Evolutionary conservation across 2,797 vertebrate species (phyloP).

Genomic region (Tympanoctomys barrerae): DNA sequence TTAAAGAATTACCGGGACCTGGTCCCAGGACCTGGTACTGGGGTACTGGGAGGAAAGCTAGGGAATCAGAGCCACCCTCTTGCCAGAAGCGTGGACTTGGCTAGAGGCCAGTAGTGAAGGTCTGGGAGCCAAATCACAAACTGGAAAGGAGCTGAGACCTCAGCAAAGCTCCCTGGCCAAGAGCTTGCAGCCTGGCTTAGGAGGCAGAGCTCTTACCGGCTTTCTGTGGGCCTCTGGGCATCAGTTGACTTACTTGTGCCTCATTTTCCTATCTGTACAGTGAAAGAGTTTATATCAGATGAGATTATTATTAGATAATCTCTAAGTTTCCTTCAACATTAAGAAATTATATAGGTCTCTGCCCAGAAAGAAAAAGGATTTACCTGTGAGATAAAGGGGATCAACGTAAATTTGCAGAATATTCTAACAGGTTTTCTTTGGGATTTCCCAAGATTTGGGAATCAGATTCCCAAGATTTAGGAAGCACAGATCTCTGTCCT

Average conservation of each 20-base stretch:
- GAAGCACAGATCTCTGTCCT: constrained; percentile 52
- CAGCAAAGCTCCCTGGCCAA: neutral
- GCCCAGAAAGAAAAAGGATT: constrained; percentile 24
- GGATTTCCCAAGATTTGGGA: too few relatives aligned
- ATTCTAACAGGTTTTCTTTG: too few relatives aligned
- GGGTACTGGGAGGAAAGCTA: neutral
- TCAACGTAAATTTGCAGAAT: neutral
- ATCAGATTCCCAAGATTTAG: constrained; percentile 18
- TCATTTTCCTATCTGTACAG: constrained; percentile 35
- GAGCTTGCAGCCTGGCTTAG: neutral
- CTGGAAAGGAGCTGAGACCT: constrained; percentile 21
- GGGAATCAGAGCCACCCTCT: neutral
- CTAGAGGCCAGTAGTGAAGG: neutral
- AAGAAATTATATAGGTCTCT: neutral
- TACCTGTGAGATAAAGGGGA: neutral
- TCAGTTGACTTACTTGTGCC: constrained; percentile 15
- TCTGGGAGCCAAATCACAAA: neutral
- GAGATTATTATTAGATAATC: neutral
- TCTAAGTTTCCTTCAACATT: neutral
- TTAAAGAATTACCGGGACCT: constrained; percentile 21
- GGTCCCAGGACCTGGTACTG: neutral
- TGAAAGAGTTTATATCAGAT: neutral
- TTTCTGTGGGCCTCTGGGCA: constrained; percentile 25
- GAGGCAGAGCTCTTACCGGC: constrained; percentile 15
- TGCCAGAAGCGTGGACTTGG: constrained; percentile 33